Conservation (phyloP, 2,797 vertebrate genomes). For the Phoeniculus purpureus region DNA sequence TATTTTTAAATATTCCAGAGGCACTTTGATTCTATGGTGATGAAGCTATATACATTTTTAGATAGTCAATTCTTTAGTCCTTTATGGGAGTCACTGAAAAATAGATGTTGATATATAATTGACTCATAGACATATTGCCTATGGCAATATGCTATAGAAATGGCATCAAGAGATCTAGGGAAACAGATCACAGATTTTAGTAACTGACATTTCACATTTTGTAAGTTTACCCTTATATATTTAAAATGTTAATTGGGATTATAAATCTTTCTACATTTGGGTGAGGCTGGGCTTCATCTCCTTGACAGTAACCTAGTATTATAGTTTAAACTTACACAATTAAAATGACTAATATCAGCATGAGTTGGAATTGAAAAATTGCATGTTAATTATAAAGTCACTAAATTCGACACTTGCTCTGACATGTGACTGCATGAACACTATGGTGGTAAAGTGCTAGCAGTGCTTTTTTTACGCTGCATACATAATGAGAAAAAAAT, state of each 20-base stretch:
- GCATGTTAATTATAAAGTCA: constrained; percentile 73
- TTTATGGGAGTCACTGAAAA: constrained; percentile 38
- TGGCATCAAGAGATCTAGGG: constrained; percentile 40
- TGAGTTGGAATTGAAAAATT: constrained; percentile 59
- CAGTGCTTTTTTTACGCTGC: constrained; percentile 60
- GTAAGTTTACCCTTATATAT: constrained; percentile 47
- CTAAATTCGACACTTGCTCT: constrained; percentile 70
- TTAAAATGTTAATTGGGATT: constrained; percentile 73
- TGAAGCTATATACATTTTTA: constrained; percentile 13
- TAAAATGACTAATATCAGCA: constrained; percentile 56
- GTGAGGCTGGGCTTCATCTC: constrained; percentile 20
- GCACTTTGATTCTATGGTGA: constrained; percentile 24
- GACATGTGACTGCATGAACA: constrained; percentile 63
- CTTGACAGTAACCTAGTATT: constrained; percentile 37
- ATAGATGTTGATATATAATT: constrained; percentile 70
- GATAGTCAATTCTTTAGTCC: constrained; percentile 40
- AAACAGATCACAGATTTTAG: constrained; percentile 65
- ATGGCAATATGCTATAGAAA: constrained; percentile 62
- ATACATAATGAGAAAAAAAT: constrained; percentile 69
- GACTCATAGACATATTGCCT: constrained; percentile 62
- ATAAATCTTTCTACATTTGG: constrained; percentile 50
- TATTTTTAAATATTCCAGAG: constrained; percentile 33
- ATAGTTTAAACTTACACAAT: constrained; percentile 49
- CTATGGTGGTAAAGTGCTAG: constrained; percentile 63
- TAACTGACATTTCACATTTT: constrained; percentile 63